These are phyloP conservation scores for Zosterops japonicus DNA, from an alignment of 2,113 vertebrate genomes.

Conservation along the genomic window DNA sequence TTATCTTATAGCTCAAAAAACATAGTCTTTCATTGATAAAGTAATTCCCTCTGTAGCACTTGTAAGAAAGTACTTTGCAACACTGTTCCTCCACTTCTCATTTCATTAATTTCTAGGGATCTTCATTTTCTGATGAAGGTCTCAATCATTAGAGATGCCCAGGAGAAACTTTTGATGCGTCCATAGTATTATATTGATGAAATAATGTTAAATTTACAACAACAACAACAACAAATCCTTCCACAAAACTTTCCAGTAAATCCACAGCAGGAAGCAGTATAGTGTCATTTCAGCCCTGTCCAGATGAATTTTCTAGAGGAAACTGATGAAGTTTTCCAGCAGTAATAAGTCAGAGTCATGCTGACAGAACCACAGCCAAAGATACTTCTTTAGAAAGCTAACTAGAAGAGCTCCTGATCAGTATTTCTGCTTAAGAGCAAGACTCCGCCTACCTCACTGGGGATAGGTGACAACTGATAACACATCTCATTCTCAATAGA, in stretches of 20 bases:
- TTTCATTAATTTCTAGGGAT: not conserved
- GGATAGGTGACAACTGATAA: not conserved
- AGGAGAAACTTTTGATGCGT: conserved; percentile 3
- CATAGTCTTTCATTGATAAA: not conserved
- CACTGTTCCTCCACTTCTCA: not conserved
- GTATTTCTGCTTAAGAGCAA: not conserved
- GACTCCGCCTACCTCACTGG: not conserved
- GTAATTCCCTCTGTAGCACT: not conserved
- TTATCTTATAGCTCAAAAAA: not conserved
- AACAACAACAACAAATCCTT: not conserved
- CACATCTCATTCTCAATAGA: not conserved
- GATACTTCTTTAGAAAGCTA: not conserved
- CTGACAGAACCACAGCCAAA: not conserved
- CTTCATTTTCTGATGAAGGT: not conserved
- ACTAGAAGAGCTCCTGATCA: not conserved
- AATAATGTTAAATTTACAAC: not conserved
- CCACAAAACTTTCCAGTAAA: not conserved
- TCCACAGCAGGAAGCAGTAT: not conserved
- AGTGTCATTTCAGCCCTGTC: not conserved
- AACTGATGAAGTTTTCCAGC: not conserved
- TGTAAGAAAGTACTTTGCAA: not conserved
- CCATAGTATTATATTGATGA: not conserved
- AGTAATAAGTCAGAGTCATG: not conserved
- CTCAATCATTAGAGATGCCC: not conserved
- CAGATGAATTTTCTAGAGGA: not conserved